Percentiles rank a stretch among this genome's conserved stretches.
Conservation (phyloP, 2,888 invertebrate species). For the Halictus ligatus region DNA sequence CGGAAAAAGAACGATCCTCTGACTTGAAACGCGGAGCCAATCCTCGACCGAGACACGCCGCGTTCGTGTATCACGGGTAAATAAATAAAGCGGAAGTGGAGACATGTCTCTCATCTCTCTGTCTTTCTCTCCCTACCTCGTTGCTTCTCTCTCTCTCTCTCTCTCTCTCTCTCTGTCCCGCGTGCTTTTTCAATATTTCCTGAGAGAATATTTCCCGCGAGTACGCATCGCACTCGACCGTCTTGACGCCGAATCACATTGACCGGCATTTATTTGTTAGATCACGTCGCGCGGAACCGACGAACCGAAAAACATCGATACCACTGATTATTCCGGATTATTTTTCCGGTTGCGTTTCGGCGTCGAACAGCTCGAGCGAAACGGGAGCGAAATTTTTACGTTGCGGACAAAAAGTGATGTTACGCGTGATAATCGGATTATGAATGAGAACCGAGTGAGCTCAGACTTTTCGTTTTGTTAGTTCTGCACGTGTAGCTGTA, state of each 20-base stretch:
- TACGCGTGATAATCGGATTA: background rate
- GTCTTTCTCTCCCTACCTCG: background rate
- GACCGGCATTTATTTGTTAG: constrained; percentile 35
- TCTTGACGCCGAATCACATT: constrained; percentile 31
- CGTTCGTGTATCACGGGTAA: constrained; percentile 4
- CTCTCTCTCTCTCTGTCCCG: background rate
- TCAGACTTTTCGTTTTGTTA: no score
- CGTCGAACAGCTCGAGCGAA: background rate
- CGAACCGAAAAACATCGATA: background rate
- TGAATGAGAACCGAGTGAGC: background rate
- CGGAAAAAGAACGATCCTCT: constrained; percentile 2
- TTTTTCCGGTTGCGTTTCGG: background rate
- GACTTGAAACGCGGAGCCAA: background rate
- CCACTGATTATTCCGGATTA: no score
- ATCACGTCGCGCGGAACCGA: background rate
- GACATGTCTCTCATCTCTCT: background rate
- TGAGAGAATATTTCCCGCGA: background rate
- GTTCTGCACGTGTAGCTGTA: no score
- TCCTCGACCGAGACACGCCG: background rate
- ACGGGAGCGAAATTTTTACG: background rate
- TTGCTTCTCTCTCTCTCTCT: background rate
- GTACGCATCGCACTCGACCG: background rate
- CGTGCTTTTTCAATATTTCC: constrained; percentile 21
- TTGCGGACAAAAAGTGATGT: background rate
- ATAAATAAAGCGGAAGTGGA: constrained; percentile 20